Evolutionary conservation across 2,888 invertebrate species (phyloP), one percentile per base, ranked within the genome.

Genomic region (Daptonema setosum): DNA sequence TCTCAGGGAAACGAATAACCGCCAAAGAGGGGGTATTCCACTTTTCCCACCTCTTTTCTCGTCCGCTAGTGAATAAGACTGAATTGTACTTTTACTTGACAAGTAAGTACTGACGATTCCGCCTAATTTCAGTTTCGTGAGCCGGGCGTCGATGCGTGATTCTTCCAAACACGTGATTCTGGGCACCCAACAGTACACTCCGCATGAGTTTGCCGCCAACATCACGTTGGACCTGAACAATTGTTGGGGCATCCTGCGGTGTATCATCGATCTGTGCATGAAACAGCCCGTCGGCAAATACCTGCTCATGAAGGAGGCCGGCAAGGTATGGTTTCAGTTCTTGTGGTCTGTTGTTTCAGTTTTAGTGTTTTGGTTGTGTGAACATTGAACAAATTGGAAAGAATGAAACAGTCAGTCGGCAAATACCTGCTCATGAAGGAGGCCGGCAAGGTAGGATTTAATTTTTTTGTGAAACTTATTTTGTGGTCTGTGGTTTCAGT

Each of bases 191-290:
- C 93, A 93, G 75, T 95, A 91, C 76, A 91, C 90, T 72, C 97
- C 97, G 17, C 83, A 83, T 69, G 95, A 97, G 76, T 97, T 97
- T 74, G 95, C 95, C 17, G 87, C 86, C 11, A 95, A 97, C 74
- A 97, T 97, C 70, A 93, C 91, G 75, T 76, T 97, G 67, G 93
- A 90, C 70, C 90, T 97, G 91, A 97, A 97, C 73, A 97, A 97
- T 74, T 91, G 88, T 1, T 97, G 97, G 97, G 97, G 91, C 61
- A 86, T 97, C 58, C 77, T 99, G 60, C 80, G 95, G 22, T 95
- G 91, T 73, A 87, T 97, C 68, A 83, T 97, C 64, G 95, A 97
- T 67, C 83, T 88, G 61, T 86, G 90, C 67, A 86, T 90, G 85
- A 88, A 88, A 73, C 86, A 91, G 72, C 85, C 87, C 68, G 88